A percentile compares a stretch with the other conserved stretches of the same genome.
Evolutionary conservation across 2,888 invertebrate genomes (phyloP).

Genomic region (Clitarchus hookeri): DNA sequence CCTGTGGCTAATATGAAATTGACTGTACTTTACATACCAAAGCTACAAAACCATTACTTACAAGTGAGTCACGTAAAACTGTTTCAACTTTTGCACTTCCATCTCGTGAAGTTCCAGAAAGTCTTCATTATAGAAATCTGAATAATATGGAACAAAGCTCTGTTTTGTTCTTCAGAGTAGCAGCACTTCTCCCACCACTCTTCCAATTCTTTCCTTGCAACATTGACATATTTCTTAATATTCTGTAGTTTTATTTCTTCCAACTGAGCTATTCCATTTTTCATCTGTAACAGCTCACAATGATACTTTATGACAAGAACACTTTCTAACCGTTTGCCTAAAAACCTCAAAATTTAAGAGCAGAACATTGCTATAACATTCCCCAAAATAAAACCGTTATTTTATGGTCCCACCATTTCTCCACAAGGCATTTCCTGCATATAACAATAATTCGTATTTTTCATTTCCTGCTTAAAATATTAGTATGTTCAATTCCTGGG

Average conservation of each 20-base stretch:
- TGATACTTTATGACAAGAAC: background rate
- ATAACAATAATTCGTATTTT: too few relatives aligned
- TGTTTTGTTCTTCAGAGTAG: slow-evolving; percentile 66
- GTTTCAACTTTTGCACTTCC: slow-evolving; percentile 71
- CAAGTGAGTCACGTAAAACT: slow-evolving; percentile 68
- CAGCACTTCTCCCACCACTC: slow-evolving; percentile 79
- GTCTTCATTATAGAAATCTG: slow-evolving; percentile 77
- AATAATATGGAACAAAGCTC: slow-evolving; percentile 66
- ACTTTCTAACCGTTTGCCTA: too few relatives aligned
- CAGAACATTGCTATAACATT: slow-evolving; percentile 52
- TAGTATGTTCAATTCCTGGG: too few relatives aligned
- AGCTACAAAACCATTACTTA: slow-evolving; percentile 50
- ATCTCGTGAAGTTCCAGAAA: slow-evolving; percentile 77
- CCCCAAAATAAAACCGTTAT: slow-evolving; percentile 58
- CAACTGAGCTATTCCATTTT: slow-evolving; percentile 73
- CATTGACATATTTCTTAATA: slow-evolving; percentile 65
- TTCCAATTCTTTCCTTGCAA: slow-evolving; percentile 71
- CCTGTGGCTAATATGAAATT: background rate
- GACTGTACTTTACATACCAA: too few relatives aligned
- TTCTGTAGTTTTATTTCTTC: slow-evolving; percentile 77
- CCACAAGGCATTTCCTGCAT: too few relatives aligned
- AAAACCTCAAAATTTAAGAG: too few relatives aligned
- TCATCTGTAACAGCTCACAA: slow-evolving; percentile 54
- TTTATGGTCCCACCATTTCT: too few relatives aligned
- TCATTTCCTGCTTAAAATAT: too few relatives aligned